Evolutionary conservation across 2,797 vertebrate species (phyloP), one percentile per base, ranked within the genome.

Genomic region (Myoxocephalus aenaeus): DNA sequence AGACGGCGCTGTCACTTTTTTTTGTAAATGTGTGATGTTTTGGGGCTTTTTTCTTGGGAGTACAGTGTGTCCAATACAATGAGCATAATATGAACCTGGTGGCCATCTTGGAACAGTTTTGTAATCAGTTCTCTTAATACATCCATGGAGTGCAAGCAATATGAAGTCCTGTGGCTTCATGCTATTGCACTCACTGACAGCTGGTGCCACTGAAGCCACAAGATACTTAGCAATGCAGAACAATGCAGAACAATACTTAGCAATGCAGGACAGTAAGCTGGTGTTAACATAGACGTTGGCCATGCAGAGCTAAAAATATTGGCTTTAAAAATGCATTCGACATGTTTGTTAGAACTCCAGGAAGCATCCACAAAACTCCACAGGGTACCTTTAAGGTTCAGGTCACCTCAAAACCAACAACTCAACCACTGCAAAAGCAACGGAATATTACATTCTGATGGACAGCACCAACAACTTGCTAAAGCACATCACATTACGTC

Each of bases 381-480:
- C 67, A 57, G 57, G 63, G 25, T 18, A 40, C 50, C 50, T 64
- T 79, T 46, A 67, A 62, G 10, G 11, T 58, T 70, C 32, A 68
- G 51, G 8, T 51, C 27, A 27, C 7, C 40, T 70, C 3, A 12
- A 67, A 44, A 27, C 27, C 29, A 36, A 36, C 0, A 25, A 57
- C 8, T 8, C 10, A 25, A 44, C 56, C 17, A 27, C 32, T 22
- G n/a, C 11, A 8, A 32, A 20, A 79, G 56, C 25, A 44, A 44
- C 25, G 7, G 13, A 56, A 18, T 48, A 32, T 56, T 8, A 50
- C 70, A 64, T 20, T 63, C 51, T 9, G 15, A 51, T 40, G 12
- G 27, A 17, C 1, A n/a, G 34, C 7, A 65, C 10, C 29, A 65
- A 54, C 22, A 22, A 70, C 38, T 58, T 67, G n/a, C 15, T 71